Evolutionary conservation across 2,113 vertebrate species (phyloP).

Genomic region (Eretmochelys imbricata): DNA sequence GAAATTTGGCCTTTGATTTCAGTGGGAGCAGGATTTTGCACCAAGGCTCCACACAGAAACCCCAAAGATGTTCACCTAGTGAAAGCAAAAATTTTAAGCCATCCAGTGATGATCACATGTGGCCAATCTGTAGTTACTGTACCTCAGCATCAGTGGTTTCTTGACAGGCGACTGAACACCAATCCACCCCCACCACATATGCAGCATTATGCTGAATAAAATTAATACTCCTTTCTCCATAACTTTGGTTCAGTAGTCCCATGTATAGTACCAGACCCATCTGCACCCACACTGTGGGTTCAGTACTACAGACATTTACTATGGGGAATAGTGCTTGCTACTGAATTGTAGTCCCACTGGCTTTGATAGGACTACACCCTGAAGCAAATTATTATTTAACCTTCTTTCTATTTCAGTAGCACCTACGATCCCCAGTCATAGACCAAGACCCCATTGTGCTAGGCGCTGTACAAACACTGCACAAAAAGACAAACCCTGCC

Average conservation of each 20-base stretch:
- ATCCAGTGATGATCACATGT: background rate
- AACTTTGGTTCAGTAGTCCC: background rate
- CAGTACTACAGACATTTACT: background rate
- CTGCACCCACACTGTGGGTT: background rate
- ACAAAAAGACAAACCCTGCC: background rate
- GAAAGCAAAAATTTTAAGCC: background rate
- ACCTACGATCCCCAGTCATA: background rate
- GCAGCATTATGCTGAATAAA: background rate
- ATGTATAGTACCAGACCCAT: background rate
- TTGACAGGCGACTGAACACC: conserved; percentile 10
- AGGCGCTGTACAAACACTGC: background rate
- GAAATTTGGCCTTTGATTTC: background rate
- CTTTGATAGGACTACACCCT: background rate
- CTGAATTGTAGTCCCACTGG: background rate
- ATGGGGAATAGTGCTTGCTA: fast-evolving
- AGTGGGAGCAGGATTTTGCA: background rate
- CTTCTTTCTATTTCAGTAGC: background rate
- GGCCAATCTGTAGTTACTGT: background rate
- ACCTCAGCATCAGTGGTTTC: conserved; percentile 21
- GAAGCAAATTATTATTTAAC: background rate
- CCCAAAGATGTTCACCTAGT: background rate
- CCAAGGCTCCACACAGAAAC: background rate
- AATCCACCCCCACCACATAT: background rate
- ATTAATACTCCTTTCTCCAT: conserved; percentile 17
- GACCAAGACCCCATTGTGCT: background rate